These are phyloP conservation scores for Sphenodon punctatus DNA, from an alignment of 2,797 vertebrate species.

Conservation along the genomic window DNA sequence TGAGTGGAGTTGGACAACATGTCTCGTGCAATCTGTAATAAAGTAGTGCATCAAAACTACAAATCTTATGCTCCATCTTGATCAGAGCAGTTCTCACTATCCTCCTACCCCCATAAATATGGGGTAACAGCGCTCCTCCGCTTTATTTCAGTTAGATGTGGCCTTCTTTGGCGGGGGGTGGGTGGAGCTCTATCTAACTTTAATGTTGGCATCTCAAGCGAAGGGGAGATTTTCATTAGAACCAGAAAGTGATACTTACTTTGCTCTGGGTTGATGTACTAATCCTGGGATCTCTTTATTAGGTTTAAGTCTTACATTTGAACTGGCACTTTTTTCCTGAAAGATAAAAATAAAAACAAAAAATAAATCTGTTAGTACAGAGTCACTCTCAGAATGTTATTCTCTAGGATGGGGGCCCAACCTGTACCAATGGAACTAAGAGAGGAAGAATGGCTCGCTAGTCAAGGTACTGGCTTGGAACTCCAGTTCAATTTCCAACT, in stretches of 20 bases:
- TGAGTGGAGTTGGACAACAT: not conserved
- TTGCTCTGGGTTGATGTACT: slow-evolving; percentile 82
- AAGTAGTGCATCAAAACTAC: not conserved
- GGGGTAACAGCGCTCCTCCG: not conserved
- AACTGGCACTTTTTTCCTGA: slow-evolving; percentile 93
- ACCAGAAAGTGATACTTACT: slow-evolving; percentile 71
- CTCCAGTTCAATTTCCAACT: too few relatives aligned
- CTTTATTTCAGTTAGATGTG: not conserved
- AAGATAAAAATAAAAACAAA: slow-evolving; percentile 59
- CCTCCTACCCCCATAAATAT: not conserved
- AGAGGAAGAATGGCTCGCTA: too few relatives aligned
- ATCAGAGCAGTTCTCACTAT: not conserved
- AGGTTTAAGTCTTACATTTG: slow-evolving; percentile 79
- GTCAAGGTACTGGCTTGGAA: too few relatives aligned
- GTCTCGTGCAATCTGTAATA: not conserved
- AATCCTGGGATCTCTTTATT: slow-evolving; percentile 81
- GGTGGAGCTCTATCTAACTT: too few relatives aligned
- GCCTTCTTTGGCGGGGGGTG: too few relatives aligned
- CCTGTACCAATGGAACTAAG: rapidly evolving
- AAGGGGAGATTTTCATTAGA: not conserved
- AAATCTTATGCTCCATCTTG: not conserved
- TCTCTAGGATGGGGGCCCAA: rapidly evolving
- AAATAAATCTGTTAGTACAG: not conserved
- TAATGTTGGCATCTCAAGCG: too few relatives aligned
- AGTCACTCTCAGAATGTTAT: not conserved